Conservation (phyloP, 1,140 invertebrate genomes). For the Lordiphosa collinella region DNA sequence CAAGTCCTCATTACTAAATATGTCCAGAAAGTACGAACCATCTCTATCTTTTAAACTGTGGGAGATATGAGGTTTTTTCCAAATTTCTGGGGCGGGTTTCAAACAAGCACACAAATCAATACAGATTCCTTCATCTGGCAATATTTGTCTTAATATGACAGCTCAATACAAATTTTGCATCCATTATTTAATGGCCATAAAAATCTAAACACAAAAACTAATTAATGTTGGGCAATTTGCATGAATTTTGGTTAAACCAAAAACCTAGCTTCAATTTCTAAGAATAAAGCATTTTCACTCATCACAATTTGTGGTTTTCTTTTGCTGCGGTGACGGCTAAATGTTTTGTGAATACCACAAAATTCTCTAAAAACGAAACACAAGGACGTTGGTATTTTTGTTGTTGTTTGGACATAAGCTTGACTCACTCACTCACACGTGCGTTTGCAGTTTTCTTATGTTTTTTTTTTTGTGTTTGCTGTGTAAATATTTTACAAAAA, state of each 20-base stretch:
- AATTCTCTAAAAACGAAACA: conserved; percentile 36
- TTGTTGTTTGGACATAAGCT: neutral
- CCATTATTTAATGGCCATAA: too few species aligned
- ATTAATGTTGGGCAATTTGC: conserved; percentile 33
- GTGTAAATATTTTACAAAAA: conserved; percentile 53
- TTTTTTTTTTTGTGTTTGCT: conserved; percentile 14
- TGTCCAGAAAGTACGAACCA: too few species aligned
- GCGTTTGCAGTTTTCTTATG: neutral
- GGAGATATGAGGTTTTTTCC: too few species aligned
- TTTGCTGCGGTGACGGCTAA: conserved; percentile 16
- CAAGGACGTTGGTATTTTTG: conserved; percentile 11
- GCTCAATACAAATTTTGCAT: too few species aligned
- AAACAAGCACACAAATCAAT: too few species aligned
- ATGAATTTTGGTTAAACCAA: conserved; percentile 38
- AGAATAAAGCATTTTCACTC: conserved; percentile 17
- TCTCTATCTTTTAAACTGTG: too few species aligned
- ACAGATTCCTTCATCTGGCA: too few species aligned
- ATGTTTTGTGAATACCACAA: conserved; percentile 4
- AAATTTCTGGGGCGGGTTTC: too few species aligned
- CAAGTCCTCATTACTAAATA: too few species aligned
- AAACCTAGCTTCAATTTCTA: conserved; percentile 5
- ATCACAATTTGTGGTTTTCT: conserved; percentile 17
- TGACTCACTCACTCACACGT: neutral
- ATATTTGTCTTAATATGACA: too few species aligned
- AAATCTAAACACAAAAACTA: conserved; percentile 2